Conservation (phyloP, 1,140 invertebrate species). For the Lepidotrigona ventralis region DNA sequence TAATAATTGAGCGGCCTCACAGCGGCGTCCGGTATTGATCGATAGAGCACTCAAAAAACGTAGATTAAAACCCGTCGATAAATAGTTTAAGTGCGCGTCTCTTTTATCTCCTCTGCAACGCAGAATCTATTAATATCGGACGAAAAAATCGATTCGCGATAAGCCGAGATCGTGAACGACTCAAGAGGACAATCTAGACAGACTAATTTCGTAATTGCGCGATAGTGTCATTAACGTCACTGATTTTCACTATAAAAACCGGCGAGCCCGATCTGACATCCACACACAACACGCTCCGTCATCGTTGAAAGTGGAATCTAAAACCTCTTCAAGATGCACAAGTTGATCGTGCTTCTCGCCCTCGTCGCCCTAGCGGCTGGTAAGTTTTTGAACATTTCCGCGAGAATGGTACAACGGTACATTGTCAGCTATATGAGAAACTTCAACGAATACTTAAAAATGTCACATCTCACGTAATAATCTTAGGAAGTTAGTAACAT, state of each 20-base stretch:
- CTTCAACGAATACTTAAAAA: too few relatives aligned
- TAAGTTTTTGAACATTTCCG: slow-evolving; percentile 36
- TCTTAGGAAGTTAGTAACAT: too few relatives aligned
- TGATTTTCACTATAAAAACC: slow-evolving; percentile 33
- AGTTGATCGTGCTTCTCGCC: slow-evolving; percentile 27
- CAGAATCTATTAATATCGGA: slow-evolving; percentile 5
- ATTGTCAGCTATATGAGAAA: too few relatives aligned
- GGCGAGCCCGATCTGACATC: not conserved
- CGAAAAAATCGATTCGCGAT: slow-evolving; percentile 19
- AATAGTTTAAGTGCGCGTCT: slow-evolving; percentile 37
- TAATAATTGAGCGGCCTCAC: slow-evolving; percentile 10
- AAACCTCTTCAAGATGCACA: slow-evolving; percentile 44
- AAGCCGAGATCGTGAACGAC: not conserved
- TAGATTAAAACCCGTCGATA: slow-evolving; percentile 46
- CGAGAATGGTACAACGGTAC: too few relatives aligned
- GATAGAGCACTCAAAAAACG: slow-evolving; percentile 25
- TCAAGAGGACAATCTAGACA: slow-evolving; percentile 9
- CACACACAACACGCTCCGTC: not conserved
- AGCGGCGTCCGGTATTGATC: slow-evolving; percentile 15
- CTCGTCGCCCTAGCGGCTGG: slow-evolving; percentile 39
- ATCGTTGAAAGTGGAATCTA: not conserved
- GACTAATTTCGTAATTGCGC: not conserved
- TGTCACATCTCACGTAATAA: too few relatives aligned
- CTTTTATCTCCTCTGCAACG: slow-evolving; percentile 23
- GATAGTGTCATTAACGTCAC: not conserved